Evolutionary conservation across 53 echinoderm and acorn worm genomes (phyloP), one percentile per base, ranked within the genome.

Genomic region (Stichopus horrens): DNA sequence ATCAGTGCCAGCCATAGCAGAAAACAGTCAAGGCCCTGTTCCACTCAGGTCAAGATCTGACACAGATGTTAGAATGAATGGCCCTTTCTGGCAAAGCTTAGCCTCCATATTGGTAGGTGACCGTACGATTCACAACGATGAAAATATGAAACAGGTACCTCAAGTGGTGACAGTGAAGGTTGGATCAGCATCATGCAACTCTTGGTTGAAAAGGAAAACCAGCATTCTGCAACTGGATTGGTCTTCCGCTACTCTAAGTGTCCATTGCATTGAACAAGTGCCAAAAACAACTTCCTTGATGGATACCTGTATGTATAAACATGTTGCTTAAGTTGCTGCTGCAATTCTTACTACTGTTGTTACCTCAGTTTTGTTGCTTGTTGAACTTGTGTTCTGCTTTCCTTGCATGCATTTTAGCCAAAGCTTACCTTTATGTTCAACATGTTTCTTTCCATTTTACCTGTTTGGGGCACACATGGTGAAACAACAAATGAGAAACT

Each of bases 161-260:
- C 57, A 83, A 10, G 59, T 83, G 18, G 51, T 59, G 21, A 83
- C 58, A 21, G 83, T 21, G 11, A 58, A 83, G 20, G 83, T 83
- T 57, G 83, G 83, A 7, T 55, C 83, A 57, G 13, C 54, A 37
- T 57, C 57, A 58, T 83, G 83, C 59, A 57, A 58, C 9, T 58
- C 83, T 23, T 5, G 57, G 63, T 23, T 83, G 21, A 9, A 22
- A 14, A 85, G 66, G 85, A 66, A 85, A 66, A 63, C 89, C 57
- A 83, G 79, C 19, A 85, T 89, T 7, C 75, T 93, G 57, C 86
- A 93, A 55, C 77, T 95, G 88, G 93, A 93, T 86, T 95, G 95
- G 95, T 93, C 95, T 4, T 79, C 90, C 0, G 77, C 91, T n/a
- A 92, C 95, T 10, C 89, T 95, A n/a, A 95, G 95, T 63, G 92